Evolutionary conservation across 2,113 vertebrate species (phyloP), one percentile per base, ranked within the genome.

Genomic region (Hymenochirus boettgeri): DNA sequence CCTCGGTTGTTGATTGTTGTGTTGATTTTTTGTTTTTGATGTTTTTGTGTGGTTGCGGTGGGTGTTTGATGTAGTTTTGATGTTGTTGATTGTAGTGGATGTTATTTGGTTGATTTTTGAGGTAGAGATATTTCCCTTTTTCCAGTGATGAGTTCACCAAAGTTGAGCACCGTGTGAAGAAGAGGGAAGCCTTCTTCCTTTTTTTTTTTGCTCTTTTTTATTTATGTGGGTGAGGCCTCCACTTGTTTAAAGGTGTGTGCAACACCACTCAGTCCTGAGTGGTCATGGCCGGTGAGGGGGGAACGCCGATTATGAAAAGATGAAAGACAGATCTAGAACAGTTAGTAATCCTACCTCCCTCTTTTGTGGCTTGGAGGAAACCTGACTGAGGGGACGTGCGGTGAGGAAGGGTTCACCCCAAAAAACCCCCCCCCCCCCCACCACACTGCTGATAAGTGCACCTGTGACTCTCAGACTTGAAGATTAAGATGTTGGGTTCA

Each of bases 341-440:
- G 92, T n/a, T n/a, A n/a, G n/a, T 81, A 10, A 97, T 85, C 64
- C 87, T 90, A 25, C 84, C 88, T 35, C 89, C 91, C 0, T 89
- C 85, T 18, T 93, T 87, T 42, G 90, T 95, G 64, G 92, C 96
- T 77, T 98, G 95, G 26, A 98, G 92, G 33, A 94, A 92, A 95
- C 76, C 72, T 86, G 83, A 55, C n/a, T n/a, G n/a, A n/a, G n/a
- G 91, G 92, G 3, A 85, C 78, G 11, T 79, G 61, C 11, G n/a
- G n/a, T n/a, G 82, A 75, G 53, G 82, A 73, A 5, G 88, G 80
- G 61, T 91, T 89, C 3, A 83, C 65, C 61, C 80, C 88, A 65
- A 97, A 90, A 22, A 91, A 89, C 71, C 98, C 84, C n/a, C n/a
- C n/a, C n/a, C n/a, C n/a, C n/a, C n/a, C n/a, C n/a, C n/a, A n/a